A percentile compares a stretch with the other conserved stretches of the same genome.
Conservation (phyloP, 2,113 vertebrate species). For the Barnardius zonarius region DNA sequence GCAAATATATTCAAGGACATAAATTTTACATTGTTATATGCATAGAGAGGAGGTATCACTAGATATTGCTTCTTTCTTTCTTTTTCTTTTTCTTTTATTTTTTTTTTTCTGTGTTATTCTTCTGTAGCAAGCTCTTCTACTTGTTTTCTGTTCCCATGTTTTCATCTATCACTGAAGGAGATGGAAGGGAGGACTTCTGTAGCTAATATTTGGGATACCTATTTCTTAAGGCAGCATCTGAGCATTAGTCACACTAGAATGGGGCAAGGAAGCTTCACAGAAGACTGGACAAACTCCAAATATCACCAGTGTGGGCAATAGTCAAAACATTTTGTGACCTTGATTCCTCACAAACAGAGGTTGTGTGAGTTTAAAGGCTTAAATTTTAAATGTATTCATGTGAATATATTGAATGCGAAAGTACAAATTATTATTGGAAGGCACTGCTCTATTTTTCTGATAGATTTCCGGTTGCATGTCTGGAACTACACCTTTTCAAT, state of each 20-base stretch:
- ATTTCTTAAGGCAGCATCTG: background rate
- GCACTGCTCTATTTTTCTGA: rapidly evolving
- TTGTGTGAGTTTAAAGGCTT: background rate
- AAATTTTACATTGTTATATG: background rate
- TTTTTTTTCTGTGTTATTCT: background rate
- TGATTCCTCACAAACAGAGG: background rate
- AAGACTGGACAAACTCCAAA: background rate
- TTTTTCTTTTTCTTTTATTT: background rate
- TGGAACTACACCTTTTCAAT: background rate
- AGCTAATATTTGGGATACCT: background rate
- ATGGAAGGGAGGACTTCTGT: background rate
- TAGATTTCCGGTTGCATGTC: background rate
- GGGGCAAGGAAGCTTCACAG: background rate
- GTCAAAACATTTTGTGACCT: background rate
- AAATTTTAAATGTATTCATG: background rate
- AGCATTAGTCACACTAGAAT: background rate
- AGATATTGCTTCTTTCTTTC: background rate
- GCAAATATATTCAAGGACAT: background rate
- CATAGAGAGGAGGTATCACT: rapidly evolving
- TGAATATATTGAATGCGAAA: background rate
- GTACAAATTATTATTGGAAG: background rate
- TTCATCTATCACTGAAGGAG: background rate
- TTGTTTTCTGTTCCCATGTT: background rate
- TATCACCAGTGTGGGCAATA: background rate
- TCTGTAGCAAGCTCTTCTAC: background rate